Conservation (phyloP, 2,888 invertebrate genomes). For the Rosalia funebris region DNA sequence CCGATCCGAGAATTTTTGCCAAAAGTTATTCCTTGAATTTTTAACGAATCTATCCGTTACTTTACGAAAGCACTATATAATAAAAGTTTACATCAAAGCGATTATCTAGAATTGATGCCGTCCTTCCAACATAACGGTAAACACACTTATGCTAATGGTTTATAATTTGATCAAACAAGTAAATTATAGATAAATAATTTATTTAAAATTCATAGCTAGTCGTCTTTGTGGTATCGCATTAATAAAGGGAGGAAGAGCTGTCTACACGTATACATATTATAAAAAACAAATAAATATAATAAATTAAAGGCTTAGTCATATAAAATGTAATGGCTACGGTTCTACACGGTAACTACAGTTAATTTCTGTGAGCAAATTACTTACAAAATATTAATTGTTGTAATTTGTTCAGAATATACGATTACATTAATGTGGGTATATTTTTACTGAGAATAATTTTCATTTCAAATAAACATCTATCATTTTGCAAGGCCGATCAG, state of each 20-base stretch:
- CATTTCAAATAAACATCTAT: too few relatives aligned
- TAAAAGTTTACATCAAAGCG: too few relatives aligned
- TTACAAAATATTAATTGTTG: background rate
- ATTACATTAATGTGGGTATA: too few relatives aligned
- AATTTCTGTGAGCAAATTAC: constrained; percentile 6
- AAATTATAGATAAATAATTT: background rate
- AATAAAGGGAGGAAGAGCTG: background rate
- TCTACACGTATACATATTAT: background rate
- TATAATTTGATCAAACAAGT: constrained; percentile 4
- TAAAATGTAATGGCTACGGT: constrained; percentile 2
- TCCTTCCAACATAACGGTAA: constrained; percentile 12
- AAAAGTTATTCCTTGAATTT: too few relatives aligned
- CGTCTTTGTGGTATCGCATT: background rate
- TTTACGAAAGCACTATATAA: too few relatives aligned
- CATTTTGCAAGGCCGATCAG: too few relatives aligned
- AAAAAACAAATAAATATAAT: background rate
- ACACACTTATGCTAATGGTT: background rate
- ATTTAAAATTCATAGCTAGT: constrained; percentile 3
- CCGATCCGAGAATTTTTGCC: too few relatives aligned
- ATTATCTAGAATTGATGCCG: too few relatives aligned
- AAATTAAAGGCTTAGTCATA: constrained; percentile 4
- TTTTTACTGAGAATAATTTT: too few relatives aligned
- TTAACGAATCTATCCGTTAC: too few relatives aligned
- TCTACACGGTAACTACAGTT: constrained; percentile 3
- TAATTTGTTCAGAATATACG: too few relatives aligned